A percentile compares a stretch with the other conserved stretches of the same genome.
Conservation (phyloP, 2,113 vertebrate genomes). For the Nansenia antarctica region DNA sequence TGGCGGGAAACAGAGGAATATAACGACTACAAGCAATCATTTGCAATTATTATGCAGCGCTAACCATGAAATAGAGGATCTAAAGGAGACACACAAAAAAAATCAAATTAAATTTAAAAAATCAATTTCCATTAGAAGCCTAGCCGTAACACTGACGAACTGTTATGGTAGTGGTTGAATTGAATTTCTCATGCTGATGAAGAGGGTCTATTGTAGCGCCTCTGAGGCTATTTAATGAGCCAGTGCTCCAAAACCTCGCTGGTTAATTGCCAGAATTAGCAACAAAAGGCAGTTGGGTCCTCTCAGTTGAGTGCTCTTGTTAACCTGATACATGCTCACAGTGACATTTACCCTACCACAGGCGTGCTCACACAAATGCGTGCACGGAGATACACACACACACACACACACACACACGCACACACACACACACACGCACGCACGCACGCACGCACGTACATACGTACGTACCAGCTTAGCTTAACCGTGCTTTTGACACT, state of each 20-base stretch:
- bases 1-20: neutral
- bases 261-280: slow-evolving; percentile 39
- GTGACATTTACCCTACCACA: slow-evolving; percentile 16
- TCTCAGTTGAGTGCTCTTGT: slow-evolving; percentile 30
- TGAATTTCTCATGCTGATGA: slow-evolving; percentile 34
- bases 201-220: slow-evolving; percentile 27
- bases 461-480: neutral
- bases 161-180: slow-evolving; percentile 36
- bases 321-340: neutral
- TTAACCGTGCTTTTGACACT: neutral
- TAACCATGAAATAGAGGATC: slow-evolving; percentile 12
- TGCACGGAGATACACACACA: too few relatives aligned
- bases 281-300: slow-evolving; percentile 21
- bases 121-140: slow-evolving; percentile 52
- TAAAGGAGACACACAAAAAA: slow-evolving; percentile 27
- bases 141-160: slow-evolving; percentile 29
- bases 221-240: slow-evolving; percentile 27
- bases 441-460: too few relatives aligned
- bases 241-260: slow-evolving; percentile 18
- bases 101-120: slow-evolving; percentile 58
- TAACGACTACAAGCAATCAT: neutral
- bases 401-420: too few relatives aligned
- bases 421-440: too few relatives aligned
- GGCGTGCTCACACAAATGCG: too few relatives aligned
- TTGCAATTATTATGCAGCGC: slow-evolving; percentile 8